These are phyloP conservation scores for Nannospalax galili DNA, from an alignment of 2,113 vertebrate genomes.

Conservation along the genomic window DNA sequence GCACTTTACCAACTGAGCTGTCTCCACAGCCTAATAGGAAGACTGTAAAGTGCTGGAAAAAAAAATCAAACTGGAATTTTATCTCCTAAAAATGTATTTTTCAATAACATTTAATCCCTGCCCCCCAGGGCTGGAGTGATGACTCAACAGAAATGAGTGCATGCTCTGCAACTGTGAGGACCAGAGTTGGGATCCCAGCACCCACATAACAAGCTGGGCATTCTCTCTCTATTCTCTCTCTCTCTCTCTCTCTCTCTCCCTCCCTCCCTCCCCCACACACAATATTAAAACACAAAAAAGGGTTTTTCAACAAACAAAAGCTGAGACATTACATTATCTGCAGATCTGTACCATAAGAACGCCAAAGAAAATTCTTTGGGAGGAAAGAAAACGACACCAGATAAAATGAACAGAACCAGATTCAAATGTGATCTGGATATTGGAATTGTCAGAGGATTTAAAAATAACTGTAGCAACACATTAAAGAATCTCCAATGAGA, in stretches of 20 bases:
- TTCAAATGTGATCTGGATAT: not conserved
- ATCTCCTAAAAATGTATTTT: not conserved
- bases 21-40: not conserved
- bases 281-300: too few species aligned
- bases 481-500: not conserved
- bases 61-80: too few species aligned
- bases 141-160: not conserved
- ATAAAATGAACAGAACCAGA: not conserved
- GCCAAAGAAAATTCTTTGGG: not conserved
- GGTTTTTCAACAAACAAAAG: not conserved
- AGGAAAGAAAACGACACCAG: not conserved
- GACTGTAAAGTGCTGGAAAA: too few species aligned
- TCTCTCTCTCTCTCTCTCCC: too few species aligned
- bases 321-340: not conserved
- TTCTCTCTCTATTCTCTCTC: too few species aligned
- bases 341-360: not conserved
- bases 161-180: not conserved
- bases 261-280: too few species aligned
- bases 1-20: too few species aligned
- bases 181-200: not conserved
- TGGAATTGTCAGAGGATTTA: not conserved
- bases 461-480: not conserved
- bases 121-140: not conserved
- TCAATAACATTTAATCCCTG: not conserved
- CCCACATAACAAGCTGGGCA: not conserved